These are phyloP conservation scores for Polia nebulosa DNA, from an alignment of 2,888 invertebrate species.

Conservation along the genomic window DNA sequence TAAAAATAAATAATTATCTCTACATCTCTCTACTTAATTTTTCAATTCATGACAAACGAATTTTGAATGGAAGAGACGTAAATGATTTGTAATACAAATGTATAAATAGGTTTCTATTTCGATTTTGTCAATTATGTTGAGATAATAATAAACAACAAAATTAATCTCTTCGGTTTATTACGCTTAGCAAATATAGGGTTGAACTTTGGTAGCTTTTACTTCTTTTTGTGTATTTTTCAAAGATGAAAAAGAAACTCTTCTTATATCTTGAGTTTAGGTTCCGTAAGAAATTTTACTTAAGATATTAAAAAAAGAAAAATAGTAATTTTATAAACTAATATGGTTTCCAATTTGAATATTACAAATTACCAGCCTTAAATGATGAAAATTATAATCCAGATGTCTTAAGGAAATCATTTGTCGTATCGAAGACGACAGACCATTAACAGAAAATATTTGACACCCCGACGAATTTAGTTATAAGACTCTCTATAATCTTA, in stretches of 20 bases:
- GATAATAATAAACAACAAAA: conserved; percentile 37
- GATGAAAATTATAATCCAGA: background rate
- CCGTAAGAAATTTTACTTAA: background rate
- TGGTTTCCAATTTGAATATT: background rate
- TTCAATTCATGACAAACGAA: conserved; percentile 39
- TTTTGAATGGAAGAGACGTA: conserved; percentile 22
- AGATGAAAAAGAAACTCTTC: conserved; percentile 26
- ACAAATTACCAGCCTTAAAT: background rate
- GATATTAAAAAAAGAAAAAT: background rate
- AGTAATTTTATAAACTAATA: background rate
- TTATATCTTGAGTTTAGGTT: background rate
- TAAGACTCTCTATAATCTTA: conserved; percentile 74
- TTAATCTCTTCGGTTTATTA: conserved; percentile 43
- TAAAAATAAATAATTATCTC: conserved; percentile 69
- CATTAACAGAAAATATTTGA: conserved; percentile 27
- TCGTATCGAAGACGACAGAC: conserved; percentile 50
- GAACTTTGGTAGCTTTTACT: conserved; percentile 49
- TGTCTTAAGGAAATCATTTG: conserved; percentile 24
- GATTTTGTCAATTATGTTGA: conserved; percentile 29
- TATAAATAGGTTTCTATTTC: conserved; percentile 27
- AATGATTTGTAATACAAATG: conserved; percentile 35
- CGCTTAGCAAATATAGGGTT: conserved; percentile 60
- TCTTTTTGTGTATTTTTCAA: conserved; percentile 25
- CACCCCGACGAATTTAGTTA: conserved; percentile 52
- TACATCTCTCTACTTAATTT: conserved; percentile 32